Evolutionary conservation across 1,140 invertebrate species (phyloP).

Genomic region (Drosophila bifasciata): DNA sequence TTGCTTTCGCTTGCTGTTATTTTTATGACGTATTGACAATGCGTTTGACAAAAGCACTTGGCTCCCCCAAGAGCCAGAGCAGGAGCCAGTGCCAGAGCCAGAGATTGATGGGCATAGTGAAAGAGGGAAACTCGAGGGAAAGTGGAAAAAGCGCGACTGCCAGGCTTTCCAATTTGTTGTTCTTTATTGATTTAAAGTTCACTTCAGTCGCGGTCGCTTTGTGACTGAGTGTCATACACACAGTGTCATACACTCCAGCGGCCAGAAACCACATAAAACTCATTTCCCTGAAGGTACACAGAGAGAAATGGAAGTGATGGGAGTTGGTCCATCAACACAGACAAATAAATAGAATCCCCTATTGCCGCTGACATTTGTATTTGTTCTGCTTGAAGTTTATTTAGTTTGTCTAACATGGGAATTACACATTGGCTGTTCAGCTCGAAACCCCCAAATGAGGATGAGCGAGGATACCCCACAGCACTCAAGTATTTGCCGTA

Average conservation of each 20-base stretch:
- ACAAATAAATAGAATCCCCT: slow-evolving; percentile 38
- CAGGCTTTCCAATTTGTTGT: slow-evolving; percentile 45
- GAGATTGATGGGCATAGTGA: slow-evolving; percentile 1
- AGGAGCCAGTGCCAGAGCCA: too few relatives aligned
- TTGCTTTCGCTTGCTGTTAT: slow-evolving; percentile 31
- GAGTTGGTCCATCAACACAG: neutral
- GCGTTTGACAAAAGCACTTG: slow-evolving; percentile 78
- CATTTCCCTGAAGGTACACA: slow-evolving; percentile 68
- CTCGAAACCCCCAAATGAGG: neutral
- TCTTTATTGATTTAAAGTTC: slow-evolving; percentile 79
- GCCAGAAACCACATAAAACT: slow-evolving; percentile 51
- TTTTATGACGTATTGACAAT: slow-evolving; percentile 72
- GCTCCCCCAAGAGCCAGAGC: neutral
- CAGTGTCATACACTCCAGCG: too few relatives aligned
- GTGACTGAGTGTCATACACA: slow-evolving; percentile 43
- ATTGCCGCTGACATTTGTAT: slow-evolving; percentile 23
- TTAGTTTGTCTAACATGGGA: slow-evolving; percentile 48
- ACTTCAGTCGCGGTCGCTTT: slow-evolving; percentile 54
- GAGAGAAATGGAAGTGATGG: neutral
- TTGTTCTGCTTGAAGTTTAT: slow-evolving; percentile 35
- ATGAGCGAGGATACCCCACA: slow-evolving; percentile 3
- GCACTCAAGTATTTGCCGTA: slow-evolving; percentile 26
- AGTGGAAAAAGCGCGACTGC: slow-evolving; percentile 25
- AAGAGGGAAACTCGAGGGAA: neutral
- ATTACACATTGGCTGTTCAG: slow-evolving; percentile 26